Percentiles rank a stretch among this genome's conserved stretches.
Conservation (phyloP, 1,140 invertebrate genomes). For the Onthophagus taurus region DNA sequence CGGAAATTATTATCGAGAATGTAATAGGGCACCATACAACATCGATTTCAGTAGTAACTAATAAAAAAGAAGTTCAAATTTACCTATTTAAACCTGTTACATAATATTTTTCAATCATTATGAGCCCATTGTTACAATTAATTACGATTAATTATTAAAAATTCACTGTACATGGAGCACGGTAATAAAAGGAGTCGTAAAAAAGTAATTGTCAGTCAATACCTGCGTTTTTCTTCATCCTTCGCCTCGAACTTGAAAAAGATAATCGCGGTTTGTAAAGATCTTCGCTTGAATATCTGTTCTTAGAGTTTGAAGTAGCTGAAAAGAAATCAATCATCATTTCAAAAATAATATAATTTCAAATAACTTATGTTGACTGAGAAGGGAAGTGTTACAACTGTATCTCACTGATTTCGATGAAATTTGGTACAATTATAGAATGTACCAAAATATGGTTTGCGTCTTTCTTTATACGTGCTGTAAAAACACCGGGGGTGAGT, state of each 20-base stretch:
- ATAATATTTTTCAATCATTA: not conserved
- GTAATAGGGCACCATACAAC: not conserved
- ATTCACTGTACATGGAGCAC: no score
- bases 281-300: conserved; percentile 57
- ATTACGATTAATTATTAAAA: not conserved
- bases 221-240: conserved; percentile 17
- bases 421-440: no score
- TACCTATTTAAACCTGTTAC: not conserved
- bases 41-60: no score
- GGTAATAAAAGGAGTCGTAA: not conserved
- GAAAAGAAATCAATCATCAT: no score
- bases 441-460: no score
- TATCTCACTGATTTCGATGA: no score
- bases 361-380: no score
- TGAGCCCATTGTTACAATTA: not conserved
- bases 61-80: not conserved
- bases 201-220: not conserved
- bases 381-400: no score
- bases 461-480: no score
- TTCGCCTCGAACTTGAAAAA: conserved; percentile 32
- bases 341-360: no score
- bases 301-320: no score
- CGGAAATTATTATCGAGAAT: not conserved
- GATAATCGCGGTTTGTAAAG: conserved; percentile 55
- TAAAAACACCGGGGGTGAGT: no score